Percentiles rank a stretch among this genome's conserved stretches.
These are phyloP conservation scores for Drosophila kambysellisi DNA, from an alignment of 2,888 invertebrate genomes.

Conservation along the genomic window DNA sequence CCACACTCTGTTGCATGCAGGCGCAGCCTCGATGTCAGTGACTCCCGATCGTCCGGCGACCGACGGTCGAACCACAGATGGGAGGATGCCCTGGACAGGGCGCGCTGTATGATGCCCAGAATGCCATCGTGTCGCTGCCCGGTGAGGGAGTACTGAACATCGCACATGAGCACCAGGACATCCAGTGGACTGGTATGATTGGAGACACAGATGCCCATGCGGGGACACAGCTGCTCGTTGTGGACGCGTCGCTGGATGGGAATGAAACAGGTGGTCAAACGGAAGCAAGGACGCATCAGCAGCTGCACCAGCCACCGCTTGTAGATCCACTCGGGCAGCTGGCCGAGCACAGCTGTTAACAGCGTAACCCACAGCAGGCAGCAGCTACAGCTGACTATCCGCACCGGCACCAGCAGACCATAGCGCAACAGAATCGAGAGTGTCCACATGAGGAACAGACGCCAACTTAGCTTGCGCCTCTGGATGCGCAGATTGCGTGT, in stretches of 20 bases:
- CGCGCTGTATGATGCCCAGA: conserved; percentile 95
- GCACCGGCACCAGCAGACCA: conserved; percentile 49
- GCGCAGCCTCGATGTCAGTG: conserved; percentile 92
- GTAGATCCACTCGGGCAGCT: conserved; percentile 43
- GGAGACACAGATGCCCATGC: conserved; percentile 95
- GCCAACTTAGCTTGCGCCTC: conserved; percentile 33
- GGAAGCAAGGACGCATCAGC: conserved; percentile 94
- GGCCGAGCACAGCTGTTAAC: conserved; percentile 46
- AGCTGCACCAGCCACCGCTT: conserved; percentile 89
- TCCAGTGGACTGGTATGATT: conserved; percentile 99
- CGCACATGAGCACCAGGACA: conserved; percentile 96
- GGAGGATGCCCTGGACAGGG: conserved; percentile 94
- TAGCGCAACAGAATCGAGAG: conserved; percentile 49
- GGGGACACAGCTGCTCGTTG: conserved; percentile 92
- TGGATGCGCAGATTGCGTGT: conserved; percentile 48
- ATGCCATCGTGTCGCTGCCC: conserved; percentile 87
- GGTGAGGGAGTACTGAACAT: conserved; percentile 98
- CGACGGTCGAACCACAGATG: conserved; percentile 99
- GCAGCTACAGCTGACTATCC: conserved; percentile 22
- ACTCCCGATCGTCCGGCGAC: conserved; percentile 94
- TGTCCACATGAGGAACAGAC: conserved; percentile 44
- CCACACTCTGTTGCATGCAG: conserved; percentile 94
- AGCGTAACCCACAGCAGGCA: conserved; percentile 45
- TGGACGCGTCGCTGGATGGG: conserved; percentile 93
- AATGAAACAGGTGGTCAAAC: conserved; percentile 94